phyloP scores from a whole-genome alignment of 2,888 invertebrate species.

The Spilarctia lutea region DNA sequence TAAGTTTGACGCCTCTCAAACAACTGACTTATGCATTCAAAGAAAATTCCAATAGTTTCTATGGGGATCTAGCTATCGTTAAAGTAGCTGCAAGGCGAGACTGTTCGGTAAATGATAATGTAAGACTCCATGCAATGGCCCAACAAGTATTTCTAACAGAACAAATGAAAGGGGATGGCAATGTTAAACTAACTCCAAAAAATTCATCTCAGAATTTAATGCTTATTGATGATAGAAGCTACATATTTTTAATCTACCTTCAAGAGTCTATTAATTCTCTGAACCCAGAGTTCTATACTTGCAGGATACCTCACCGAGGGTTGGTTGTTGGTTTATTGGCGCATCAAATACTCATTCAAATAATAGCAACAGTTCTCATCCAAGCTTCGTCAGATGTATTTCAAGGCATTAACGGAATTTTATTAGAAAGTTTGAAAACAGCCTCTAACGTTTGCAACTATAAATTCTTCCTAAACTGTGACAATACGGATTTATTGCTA shows the following conservation, averaged over 20 bases:
- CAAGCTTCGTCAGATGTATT: constrained; percentile 90
- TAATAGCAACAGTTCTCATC: constrained; percentile 94
- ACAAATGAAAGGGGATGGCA: constrained; percentile 71
- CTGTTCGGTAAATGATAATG: constrained; percentile 93
- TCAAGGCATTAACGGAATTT: constrained; percentile 88
- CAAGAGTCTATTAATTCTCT: constrained; percentile 90
- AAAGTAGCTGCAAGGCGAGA: constrained; percentile 97
- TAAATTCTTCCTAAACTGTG: constrained; percentile 84
- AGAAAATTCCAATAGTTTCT: constrained; percentile 96
- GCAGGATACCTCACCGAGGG: constrained; percentile 95
- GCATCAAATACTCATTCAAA: constrained; percentile 96
- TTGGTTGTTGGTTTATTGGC: constrained; percentile 95
- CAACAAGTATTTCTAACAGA: constrained; percentile 94
- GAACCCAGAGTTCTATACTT: constrained; percentile 92
- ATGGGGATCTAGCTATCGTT: constrained; percentile 96
- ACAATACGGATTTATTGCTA: constrained; percentile 90
- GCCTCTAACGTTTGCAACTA: constrained; percentile 78
- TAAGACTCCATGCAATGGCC: constrained; percentile 94
- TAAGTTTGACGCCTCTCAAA: constrained; percentile 95
- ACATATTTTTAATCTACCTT: constrained; percentile 95
- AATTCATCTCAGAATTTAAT: constrained; percentile 80
- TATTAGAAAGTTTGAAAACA: constrained; percentile 83
- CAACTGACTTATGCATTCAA: constrained; percentile 96
- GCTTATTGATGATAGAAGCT: constrained; percentile 93
- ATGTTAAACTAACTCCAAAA: constrained; percentile 71